Percentiles rank a stretch among this genome's conserved stretches.
These are phyloP conservation scores for Urechis unicinctus DNA, from an alignment of 2,888 invertebrate genomes.

Conservation along the genomic window DNA sequence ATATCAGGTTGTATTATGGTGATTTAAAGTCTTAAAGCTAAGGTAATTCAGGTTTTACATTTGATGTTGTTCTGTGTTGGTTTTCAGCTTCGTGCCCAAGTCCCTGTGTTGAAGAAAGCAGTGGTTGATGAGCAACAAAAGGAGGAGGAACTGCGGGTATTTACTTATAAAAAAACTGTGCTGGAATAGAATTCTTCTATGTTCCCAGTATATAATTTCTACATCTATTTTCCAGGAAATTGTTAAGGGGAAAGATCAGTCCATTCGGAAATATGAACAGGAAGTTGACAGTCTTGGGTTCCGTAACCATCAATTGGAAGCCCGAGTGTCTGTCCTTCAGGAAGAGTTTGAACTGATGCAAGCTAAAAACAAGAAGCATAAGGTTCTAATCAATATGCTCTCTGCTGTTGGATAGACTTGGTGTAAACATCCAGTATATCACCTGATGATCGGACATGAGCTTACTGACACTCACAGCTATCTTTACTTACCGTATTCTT, in stretches of 20 bases:
- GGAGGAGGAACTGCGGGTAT: conserved; percentile 63
- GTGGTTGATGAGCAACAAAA: conserved; percentile 85
- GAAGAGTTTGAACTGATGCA: conserved; percentile 79
- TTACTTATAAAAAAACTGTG: too few species aligned
- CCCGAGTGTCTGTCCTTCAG: conserved; percentile 84
- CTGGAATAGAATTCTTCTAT: background rate
- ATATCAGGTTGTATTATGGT: too few species aligned
- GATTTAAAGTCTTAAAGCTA: too few species aligned
- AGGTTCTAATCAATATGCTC: too few species aligned
- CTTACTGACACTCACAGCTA: too few species aligned
- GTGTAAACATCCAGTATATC: too few species aligned
- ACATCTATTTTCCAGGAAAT: conserved; percentile 55
- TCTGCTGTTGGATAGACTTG: too few species aligned
- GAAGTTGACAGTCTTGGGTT: conserved; percentile 90
- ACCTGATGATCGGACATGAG: too few species aligned
- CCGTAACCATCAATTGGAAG: conserved; percentile 86
- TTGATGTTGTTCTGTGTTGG: conserved; percentile 11
- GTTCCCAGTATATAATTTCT: background rate
- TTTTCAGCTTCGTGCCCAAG: conserved; percentile 78
- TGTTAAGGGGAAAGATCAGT: conserved; percentile 77
- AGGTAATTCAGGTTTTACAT: too few species aligned
- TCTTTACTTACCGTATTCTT: too few species aligned
- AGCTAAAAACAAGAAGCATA: conserved; percentile 31
- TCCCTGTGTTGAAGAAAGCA: conserved; percentile 85
- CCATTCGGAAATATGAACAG: conserved; percentile 74